These are phyloP conservation scores for Philonicus albiceps DNA, from an alignment of 2,888 invertebrate species.

Conservation along the genomic window DNA sequence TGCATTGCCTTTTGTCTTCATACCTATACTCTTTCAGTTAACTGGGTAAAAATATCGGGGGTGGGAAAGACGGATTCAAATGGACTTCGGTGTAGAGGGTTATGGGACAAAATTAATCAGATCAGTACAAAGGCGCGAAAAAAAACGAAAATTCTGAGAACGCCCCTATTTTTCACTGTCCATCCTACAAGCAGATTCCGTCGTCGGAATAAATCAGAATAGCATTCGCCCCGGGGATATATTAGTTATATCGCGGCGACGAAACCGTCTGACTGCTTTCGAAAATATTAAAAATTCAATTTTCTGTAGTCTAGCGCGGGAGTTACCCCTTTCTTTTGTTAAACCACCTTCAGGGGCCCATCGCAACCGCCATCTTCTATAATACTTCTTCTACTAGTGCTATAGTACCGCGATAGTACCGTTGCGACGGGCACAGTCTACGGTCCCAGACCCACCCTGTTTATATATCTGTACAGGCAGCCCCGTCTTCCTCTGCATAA, in stretches of 20 bases:
- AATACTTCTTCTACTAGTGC: not conserved
- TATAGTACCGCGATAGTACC: not conserved
- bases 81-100: not conserved
- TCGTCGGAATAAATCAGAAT: constrained; percentile 30
- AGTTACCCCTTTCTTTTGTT: constrained; percentile 22
- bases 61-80: not conserved
- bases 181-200: not conserved
- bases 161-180: not conserved
- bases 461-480: not conserved
- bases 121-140: not conserved
- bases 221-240: not conserved
- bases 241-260: constrained; percentile 33
- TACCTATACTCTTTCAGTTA: not conserved
- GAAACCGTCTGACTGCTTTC: constrained; percentile 11
- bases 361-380: not conserved
- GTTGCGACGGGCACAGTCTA: not conserved
- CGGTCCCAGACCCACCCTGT: not conserved
- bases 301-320: constrained; percentile 20
- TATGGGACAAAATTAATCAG: not conserved
- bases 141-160: not conserved
- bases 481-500: constrained; percentile 20
- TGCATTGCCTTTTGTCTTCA: constrained; percentile 4
- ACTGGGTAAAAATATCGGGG: not conserved
- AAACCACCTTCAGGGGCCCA: not conserved
- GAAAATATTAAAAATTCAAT: constrained; percentile 41